Evolutionary conservation across 2,888 invertebrate genomes (phyloP).

Genomic region (Drosophila barbarae): DNA sequence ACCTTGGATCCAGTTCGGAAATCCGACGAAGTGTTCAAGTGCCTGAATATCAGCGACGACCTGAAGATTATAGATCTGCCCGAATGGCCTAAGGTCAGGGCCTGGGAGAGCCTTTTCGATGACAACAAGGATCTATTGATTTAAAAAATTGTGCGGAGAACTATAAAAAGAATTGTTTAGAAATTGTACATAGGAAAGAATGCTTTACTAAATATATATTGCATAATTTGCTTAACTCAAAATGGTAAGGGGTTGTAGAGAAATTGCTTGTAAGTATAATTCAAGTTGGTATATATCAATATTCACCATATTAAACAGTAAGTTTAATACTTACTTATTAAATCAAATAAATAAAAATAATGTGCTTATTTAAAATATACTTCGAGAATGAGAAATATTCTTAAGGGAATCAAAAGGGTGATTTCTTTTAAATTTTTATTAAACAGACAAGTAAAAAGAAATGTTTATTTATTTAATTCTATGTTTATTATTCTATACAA

Average conservation of each 20-base stretch:
- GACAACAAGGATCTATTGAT: conserved; percentile 63
- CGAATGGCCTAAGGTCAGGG: conserved; percentile 71
- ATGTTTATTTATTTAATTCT: too few species aligned
- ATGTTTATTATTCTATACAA: too few species aligned
- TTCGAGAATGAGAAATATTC: too few species aligned
- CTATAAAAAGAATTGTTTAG: neutral
- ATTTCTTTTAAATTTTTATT: too few species aligned
- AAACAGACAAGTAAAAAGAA: too few species aligned
- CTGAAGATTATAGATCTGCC: conserved; percentile 74
- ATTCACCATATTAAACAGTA: neutral
- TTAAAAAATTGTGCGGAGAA: conserved; percentile 11
- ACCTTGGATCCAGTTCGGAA: conserved; percentile 73
- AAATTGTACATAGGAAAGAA: conserved; percentile 22
- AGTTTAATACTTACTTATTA: neutral
- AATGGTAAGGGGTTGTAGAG: neutral
- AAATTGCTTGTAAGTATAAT: neutral
- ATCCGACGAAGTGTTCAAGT: conserved; percentile 67
- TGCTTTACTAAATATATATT: conserved; percentile 26
- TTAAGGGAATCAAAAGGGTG: too few species aligned
- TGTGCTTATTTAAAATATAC: neutral
- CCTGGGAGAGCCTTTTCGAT: conserved; percentile 75
- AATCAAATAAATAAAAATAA: neutral
- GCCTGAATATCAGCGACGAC: conserved; percentile 77
- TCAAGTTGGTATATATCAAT: neutral
- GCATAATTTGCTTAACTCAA: neutral